Base-by-base conservation (phyloP, 2,888 invertebrate species). In the Ptycholaimellus sp. region DNA sequence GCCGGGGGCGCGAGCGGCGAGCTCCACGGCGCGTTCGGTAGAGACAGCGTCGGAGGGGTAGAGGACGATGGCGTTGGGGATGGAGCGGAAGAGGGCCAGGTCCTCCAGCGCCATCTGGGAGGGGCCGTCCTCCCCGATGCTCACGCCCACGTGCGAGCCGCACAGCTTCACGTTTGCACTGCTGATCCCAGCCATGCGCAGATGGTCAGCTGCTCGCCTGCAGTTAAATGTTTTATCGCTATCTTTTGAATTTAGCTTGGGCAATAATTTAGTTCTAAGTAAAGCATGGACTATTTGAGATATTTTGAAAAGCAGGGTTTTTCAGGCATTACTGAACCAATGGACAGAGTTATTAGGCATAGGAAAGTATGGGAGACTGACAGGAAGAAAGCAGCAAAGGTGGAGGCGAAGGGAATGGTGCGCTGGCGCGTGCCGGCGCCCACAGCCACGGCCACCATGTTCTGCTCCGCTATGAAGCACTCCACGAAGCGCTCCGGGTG, bases 101-200 rank as follows among this genome's bases (percentile, higher is more conserved):
- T 99, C 96, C 65, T 96, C 96, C n/a, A 96, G 69, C 3, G 83
- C 96, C 96, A 99, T 96, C 67, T 99, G 96, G 39, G 82, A 82
- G 16, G 96, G 93, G 0, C 93, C 93, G 45, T 54, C 54, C 32
- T 54, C 53, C 34, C 54, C 96, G 63, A 96, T 99, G 54, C 83
- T 83, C 18, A 90, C 77, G 30, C 96, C 96, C 61, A 82, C 85
- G 65, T 96, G 96, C 0, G 93, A 93, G 17, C 54, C 54, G 41
- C 69, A 81, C 60, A 87, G 80, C 65, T 93, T 96, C 17, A 82
- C 76, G 62, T 96, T 90, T 19, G 82, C 78, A 68, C 87, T 87
- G 27, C 90, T 90, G 59, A 99, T 87, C 35, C 93, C 96, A 17
- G 83, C 96, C 93, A 99, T 96, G 44, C 96, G 76, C 58, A 96